Evolutionary conservation across 2,797 vertebrate genomes (phyloP).

Genomic region (Heterohyrax brucei): DNA sequence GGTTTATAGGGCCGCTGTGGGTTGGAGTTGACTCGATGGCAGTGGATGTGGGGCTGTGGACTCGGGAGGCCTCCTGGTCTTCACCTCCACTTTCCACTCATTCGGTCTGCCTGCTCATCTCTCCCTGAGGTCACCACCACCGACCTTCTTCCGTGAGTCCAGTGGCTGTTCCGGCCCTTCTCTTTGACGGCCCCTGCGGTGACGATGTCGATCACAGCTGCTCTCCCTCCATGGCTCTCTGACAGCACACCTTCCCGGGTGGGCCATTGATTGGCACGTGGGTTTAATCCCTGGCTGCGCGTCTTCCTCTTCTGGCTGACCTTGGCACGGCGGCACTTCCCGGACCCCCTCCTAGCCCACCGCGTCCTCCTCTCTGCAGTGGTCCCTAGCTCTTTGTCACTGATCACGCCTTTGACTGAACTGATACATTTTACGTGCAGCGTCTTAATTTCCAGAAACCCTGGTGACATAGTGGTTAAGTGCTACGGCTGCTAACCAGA

Average conservation of each 20-base stretch:
- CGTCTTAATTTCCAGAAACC: too few relatives aligned
- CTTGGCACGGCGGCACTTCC: accelerated
- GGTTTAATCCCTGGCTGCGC: too few relatives aligned
- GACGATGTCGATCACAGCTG: accelerated
- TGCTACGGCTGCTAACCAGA: too few relatives aligned
- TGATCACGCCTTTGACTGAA: accelerated
- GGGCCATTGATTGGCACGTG: too few relatives aligned
- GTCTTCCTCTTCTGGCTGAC: too few relatives aligned
- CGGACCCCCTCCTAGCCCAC: accelerated
- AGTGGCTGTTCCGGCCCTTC: accelerated
- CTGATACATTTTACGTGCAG: accelerated
- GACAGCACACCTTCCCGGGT: background rate
- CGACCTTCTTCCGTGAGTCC: background rate
- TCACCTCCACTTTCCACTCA: background rate
- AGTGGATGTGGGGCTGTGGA: too few relatives aligned
- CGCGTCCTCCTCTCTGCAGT: accelerated
- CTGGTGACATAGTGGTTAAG: too few relatives aligned
- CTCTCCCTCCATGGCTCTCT: background rate
- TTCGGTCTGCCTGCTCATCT: accelerated
- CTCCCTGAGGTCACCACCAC: accelerated
- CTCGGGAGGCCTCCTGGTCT: background rate
- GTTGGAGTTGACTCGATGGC: too few relatives aligned
- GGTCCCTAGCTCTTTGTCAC: background rate
- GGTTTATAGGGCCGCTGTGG: too few relatives aligned
- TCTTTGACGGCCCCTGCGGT: background rate